Conservation (phyloP, 2,888 invertebrate species). For the Hipparchia sbordonii region DNA sequence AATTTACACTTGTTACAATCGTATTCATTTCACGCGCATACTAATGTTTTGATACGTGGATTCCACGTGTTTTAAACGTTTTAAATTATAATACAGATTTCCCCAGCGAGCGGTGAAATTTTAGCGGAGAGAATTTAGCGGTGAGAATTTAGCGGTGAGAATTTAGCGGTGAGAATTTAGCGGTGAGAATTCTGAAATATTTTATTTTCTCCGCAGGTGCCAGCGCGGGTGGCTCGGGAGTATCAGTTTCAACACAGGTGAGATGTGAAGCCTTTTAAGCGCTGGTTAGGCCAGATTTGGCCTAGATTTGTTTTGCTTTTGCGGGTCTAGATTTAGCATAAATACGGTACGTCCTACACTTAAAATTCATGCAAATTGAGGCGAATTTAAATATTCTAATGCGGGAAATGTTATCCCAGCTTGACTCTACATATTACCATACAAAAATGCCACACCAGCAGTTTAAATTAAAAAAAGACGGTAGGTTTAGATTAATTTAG, state of each 20-base stretch:
- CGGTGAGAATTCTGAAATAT: conserved; percentile 21
- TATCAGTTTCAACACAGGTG: conserved; percentile 79
- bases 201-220: conserved; percentile 62
- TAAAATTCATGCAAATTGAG: neutral
- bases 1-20: neutral
- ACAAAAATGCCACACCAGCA: neutral
- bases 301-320: neutral
- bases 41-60: neutral
- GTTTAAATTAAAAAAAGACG: no score
- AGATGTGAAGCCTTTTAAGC: conserved; percentile 37
- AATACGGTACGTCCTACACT: neutral
- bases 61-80: conserved; percentile 7
- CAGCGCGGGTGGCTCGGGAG: conserved; percentile 61
- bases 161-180: neutral
- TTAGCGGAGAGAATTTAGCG: neutral
- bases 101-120: neutral
- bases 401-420: neutral
- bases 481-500: no score
- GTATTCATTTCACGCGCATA: conserved; percentile 1
- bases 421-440: neutral
- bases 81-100: neutral
- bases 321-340: neutral
- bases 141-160: no score
- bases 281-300: conserved; percentile 7
- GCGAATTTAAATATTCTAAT: neutral